phyloP scores from a whole-genome alignment of 2,888 invertebrate genomes.

The Himalopsyche anomala region DNA sequence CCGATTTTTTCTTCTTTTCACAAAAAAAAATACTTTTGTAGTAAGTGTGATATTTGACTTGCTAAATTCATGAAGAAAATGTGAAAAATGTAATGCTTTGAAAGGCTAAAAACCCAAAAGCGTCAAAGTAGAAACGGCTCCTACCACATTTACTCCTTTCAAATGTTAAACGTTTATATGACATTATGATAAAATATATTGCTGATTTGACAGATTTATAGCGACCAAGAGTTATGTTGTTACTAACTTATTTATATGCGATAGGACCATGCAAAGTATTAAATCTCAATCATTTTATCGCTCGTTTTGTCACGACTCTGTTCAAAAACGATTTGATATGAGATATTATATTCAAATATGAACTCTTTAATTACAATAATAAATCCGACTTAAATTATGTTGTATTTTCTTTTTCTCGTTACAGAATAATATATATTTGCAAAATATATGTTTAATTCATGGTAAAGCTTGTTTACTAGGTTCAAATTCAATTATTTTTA shows the following conservation, averaged over 20 bases:
- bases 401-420: no score
- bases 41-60: slow-evolving; percentile 34
- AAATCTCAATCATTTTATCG: background rate
- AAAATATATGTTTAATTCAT: no score
- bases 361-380: no score
- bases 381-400: no score
- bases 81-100: slow-evolving; percentile 22
- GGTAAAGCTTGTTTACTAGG: no score
- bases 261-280: background rate
- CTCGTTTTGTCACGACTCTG: background rate
- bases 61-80: slow-evolving; percentile 26
- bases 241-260: slow-evolving; percentile 19
- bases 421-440: no score
- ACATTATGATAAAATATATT: slow-evolving; percentile 30
- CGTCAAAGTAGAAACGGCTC: slow-evolving; percentile 15
- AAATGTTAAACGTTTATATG: slow-evolving; percentile 22
- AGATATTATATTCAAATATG: no score
- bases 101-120: slow-evolving; percentile 31
- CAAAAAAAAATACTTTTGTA: slow-evolving; percentile 8
- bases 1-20: slow-evolving; percentile 33
- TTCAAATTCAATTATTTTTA: no score
- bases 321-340: no score
- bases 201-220: slow-evolving; percentile 34
- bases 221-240: background rate
- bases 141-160: slow-evolving; percentile 15